phyloP scores from a whole-genome alignment of 2,113 vertebrate species.

The Sinocyclocheilus rhinocerous region DNA sequence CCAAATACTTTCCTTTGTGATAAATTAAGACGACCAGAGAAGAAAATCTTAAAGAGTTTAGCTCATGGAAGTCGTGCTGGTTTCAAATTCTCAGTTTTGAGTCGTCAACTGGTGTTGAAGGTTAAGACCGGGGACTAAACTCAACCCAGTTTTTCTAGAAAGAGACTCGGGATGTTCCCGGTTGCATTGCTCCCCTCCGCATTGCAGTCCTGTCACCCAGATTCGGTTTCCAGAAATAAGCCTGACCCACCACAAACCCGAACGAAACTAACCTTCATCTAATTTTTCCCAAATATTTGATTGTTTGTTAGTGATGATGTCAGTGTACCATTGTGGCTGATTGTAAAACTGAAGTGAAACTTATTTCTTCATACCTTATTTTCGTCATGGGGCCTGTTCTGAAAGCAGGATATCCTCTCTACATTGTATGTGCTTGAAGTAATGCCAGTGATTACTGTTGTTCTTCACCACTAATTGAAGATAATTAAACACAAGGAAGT shows the following conservation, averaged over 20 bases:
- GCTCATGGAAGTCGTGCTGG: neutral
- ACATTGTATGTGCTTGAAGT: neutral
- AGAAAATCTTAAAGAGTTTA: neutral
- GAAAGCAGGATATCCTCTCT: conserved; percentile 34
- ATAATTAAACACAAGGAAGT: neutral
- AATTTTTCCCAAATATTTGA: neutral
- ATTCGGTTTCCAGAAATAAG: no score
- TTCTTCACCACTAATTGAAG: neutral
- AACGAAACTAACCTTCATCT: neutral
- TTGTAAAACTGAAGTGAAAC: conserved; percentile 20
- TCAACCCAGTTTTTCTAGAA: conserved; percentile 39
- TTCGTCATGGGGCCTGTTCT: neutral
- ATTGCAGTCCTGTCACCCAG: no score
- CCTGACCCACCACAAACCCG: neutral
- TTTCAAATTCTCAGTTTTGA: neutral
- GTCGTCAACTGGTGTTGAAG: neutral
- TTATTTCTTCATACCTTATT: neutral
- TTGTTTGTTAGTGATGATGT: neutral
- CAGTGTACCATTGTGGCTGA: neutral
- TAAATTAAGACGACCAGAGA: neutral
- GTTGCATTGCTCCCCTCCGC: no score
- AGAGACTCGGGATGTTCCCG: neutral
- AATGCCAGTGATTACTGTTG: neutral
- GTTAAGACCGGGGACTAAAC: neutral
- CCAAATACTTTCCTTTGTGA: conserved; percentile 11